Evolutionary conservation across 2,797 vertebrate species (phyloP), one percentile per base, ranked within the genome.

Genomic region (Ataeniobius toweri): DNA sequence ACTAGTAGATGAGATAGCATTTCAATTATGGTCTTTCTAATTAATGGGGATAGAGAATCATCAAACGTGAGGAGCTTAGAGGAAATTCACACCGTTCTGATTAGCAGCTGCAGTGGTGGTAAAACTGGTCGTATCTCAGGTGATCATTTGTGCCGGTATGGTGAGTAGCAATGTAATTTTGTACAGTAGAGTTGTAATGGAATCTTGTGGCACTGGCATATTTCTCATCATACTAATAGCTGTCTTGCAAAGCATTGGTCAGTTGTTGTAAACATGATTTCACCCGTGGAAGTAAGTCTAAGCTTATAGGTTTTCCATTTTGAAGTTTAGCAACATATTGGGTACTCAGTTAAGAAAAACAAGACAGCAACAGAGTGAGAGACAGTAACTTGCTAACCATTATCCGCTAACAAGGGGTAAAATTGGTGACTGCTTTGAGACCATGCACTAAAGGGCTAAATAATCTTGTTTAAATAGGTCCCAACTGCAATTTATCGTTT

Each of bases 11-110:
- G 5, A 59, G 26, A 44, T 48, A 69, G 5, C 22, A 12, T 71
- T 74, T 44, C 69, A 78, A 80, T 75, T 75, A 51, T 13, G 24
- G 56, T 58, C 24, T 59, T 50, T 72, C 65, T 71, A 65, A 83
- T 55, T 70, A 3, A 46, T 61, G 73, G 36, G 51, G 26, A 71
- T 55, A 74, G 26, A 46, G 31, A 71, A 71, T 10, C 39, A 28
- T 44, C 73, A 16, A 20, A 79, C 63, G 5, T 24, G 63, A 24
- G 36, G 36, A 67, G 24, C 6, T 48, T 3, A 6, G 44, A 61
- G 28, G 48, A 70, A 80, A 55, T 36, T 3, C 1, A 22, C 14
- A 44, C 41, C 24, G 24, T 13, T 69, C 41, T 69, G 41, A 69
- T 69, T 69, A 46, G 24, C 12, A 69, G 67, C 67, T 69, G 22